Percentiles rank a stretch among this genome's conserved stretches.
Evolutionary conservation across 1,140 invertebrate genomes (phyloP).

Genomic region (Euschistus heros): DNA sequence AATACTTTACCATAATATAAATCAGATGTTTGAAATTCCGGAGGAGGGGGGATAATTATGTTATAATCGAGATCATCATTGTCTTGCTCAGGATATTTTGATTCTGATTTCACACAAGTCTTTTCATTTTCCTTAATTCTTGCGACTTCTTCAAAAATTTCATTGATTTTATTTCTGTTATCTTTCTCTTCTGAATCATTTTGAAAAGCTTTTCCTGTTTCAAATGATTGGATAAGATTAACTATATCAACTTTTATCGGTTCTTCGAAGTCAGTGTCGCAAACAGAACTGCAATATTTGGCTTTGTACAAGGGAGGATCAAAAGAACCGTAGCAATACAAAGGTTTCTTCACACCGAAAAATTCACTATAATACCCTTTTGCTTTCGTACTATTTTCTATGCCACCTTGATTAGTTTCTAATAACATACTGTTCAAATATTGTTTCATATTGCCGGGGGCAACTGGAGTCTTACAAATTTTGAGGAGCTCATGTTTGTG

Average conservation of each 20-base stretch:
- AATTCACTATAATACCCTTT: conserved; percentile 3
- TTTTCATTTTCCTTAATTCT: conserved; percentile 6
- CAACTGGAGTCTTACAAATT: background rate
- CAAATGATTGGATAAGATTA: conserved; percentile 4
- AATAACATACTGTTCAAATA: conserved; percentile 3
- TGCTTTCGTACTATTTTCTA: background rate
- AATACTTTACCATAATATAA: conserved; percentile 4
- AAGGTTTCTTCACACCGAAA: background rate
- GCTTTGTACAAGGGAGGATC: background rate
- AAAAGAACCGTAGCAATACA: background rate
- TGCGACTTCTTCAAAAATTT: conserved; percentile 9
- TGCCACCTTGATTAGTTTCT: background rate
- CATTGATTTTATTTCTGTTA: background rate
- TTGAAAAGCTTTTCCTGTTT: background rate
- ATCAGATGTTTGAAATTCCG: background rate
- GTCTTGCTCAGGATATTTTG: background rate
- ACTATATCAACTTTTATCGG: conserved; percentile 7
- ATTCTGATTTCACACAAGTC: background rate
- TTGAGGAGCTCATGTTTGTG: background rate
- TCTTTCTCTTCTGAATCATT: background rate
- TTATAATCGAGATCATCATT: background rate
- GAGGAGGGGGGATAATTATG: conserved; percentile 1
- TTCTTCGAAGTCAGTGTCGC: background rate
- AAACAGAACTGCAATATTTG: background rate
- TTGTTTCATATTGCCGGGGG: background rate